These are phyloP conservation scores for Tetragonula clypearis DNA, from an alignment of 1,140 invertebrate species.

Conservation along the genomic window DNA sequence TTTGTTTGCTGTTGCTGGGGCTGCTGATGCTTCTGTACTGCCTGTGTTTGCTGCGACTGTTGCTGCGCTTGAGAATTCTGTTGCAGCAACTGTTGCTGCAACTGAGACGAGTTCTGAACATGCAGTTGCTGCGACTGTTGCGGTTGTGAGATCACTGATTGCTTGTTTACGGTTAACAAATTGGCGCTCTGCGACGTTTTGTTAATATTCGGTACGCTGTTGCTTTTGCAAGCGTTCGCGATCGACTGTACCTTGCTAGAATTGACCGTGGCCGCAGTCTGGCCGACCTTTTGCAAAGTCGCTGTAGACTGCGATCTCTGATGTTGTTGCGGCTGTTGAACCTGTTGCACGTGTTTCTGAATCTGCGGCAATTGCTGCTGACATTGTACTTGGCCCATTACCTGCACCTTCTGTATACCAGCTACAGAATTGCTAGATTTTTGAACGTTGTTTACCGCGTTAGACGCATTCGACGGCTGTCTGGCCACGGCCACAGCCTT, in stretches of 20 bases:
- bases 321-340: slow-evolving; percentile 60
- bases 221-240: slow-evolving; percentile 77
- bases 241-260: slow-evolving; percentile 68
- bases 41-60: slow-evolving; percentile 49
- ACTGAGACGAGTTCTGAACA: slow-evolving; percentile 43
- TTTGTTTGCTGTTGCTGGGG: slow-evolving; percentile 53
- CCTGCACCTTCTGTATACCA: slow-evolving; percentile 71
- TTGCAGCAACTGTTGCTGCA: slow-evolving; percentile 55
- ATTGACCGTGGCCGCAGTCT: slow-evolving; percentile 62
- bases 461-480: slow-evolving; percentile 28
- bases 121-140: slow-evolving; percentile 44
- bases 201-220: slow-evolving; percentile 71
- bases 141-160: slow-evolving; percentile 25
- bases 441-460: slow-evolving; percentile 63
- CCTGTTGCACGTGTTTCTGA: slow-evolving; percentile 48
- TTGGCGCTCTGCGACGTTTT: slow-evolving; percentile 66
- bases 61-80: slow-evolving; percentile 57
- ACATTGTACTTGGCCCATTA: slow-evolving; percentile 53
- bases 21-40: slow-evolving; percentile 56
- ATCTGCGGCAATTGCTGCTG: slow-evolving; percentile 51
- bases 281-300: slow-evolving; percentile 67
- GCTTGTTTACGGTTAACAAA: slow-evolving; percentile 43
- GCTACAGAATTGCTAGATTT: slow-evolving; percentile 76
- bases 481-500: slow-evolving; percentile 59
- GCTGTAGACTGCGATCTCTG: slow-evolving; percentile 56